phyloP scores from a whole-genome alignment of 2,113 vertebrate species.

The Eulemur macaco region DNA sequence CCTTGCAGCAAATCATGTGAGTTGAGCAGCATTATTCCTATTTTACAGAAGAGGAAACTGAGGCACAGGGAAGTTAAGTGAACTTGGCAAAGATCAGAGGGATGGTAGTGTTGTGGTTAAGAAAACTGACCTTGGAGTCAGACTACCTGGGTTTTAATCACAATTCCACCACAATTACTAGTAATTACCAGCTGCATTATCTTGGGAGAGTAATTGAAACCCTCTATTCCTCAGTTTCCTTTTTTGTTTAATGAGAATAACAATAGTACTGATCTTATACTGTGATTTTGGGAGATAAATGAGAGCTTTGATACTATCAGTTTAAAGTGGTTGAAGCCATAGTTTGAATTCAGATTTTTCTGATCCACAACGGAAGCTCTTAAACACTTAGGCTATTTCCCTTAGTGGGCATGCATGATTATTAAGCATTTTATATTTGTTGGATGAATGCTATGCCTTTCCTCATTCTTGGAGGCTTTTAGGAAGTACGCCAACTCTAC shows the following conservation, averaged over 20 bases:
- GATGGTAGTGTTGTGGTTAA: no score
- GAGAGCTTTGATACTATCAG: background rate
- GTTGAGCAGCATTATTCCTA: background rate
- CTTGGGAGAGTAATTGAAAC: background rate
- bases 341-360: background rate
- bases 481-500: background rate
- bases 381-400: background rate
- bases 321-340: background rate
- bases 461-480: background rate
- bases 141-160: background rate
- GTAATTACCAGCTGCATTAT: background rate
- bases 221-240: background rate
- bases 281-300: background rate
- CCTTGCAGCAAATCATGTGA: background rate
- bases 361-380: background rate
- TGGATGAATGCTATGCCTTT: background rate
- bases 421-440: background rate
- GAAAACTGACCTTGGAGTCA: background rate
- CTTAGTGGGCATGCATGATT: background rate
- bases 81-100: background rate
- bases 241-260: background rate
- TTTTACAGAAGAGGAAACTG: background rate
- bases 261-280: background rate
- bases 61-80: background rate
- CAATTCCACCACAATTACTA: background rate